Evolutionary conservation across 2,888 invertebrate species (phyloP), one percentile per base, ranked within the genome.

Genomic region (Oscheius onirici): DNA sequence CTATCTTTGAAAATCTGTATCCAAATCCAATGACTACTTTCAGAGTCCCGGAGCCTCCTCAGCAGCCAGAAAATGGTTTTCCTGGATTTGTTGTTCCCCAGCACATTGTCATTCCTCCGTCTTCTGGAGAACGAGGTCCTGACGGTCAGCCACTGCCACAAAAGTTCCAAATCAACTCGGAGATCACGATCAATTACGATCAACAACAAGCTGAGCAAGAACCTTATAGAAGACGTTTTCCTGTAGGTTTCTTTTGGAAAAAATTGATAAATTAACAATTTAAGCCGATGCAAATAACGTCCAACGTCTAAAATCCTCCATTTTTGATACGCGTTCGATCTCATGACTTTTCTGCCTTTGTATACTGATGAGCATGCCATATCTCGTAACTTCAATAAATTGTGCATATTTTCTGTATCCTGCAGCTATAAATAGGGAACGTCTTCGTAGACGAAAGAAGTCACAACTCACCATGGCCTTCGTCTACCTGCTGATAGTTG

Each of bases 101-200:
- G 73, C 82, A 85, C 44, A 87, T 87, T 43, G 84, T 87, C 22
- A 86, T 85, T 43, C 86, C 85, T 22, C 84, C 84, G 11, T 76
- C 80, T 20, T 72, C 71, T 28, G 77, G 80, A 26, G 79, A 79
- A 71, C 69, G 80, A 40, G 78, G 80, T 34, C 81, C 83, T 24
- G 77, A 84, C 52, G 82, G 82, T 11, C 75, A 77, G 41, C 70
- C 75, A 17, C 73, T 84, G 55, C 84, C 84, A 22, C 80, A 83
- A 49, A 85, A 83, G 67, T 84, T 77, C 61, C 81, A 86, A 70
- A 87, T 87, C 71, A 87, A 87, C 69, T 86, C 85, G 55, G 86
- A 87, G 74, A 88, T 87, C 52, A 82, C 83, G 24, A 87, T 87
- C 52, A 83, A 83, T 51, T 87, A 87, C 74, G 85, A 87, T 74